These are phyloP conservation scores for Strigamia transsilvanica DNA, from an alignment of 2,888 invertebrate species.

Conservation along the genomic window DNA sequence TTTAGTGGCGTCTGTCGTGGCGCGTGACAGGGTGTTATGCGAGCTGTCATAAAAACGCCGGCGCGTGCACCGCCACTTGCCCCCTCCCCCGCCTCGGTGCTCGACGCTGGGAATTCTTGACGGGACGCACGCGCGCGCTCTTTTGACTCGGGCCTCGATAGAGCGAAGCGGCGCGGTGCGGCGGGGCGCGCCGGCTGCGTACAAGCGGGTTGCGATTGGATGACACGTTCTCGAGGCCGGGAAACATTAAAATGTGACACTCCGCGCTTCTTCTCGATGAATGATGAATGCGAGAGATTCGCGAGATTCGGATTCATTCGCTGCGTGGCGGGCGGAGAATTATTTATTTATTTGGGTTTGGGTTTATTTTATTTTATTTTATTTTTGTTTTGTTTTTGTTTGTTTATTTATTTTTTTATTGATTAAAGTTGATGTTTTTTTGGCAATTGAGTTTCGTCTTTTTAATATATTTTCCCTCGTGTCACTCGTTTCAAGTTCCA, in stretches of 20 bases:
- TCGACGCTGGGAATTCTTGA: constrained; percentile 21
- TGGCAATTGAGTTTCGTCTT: not conserved
- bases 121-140: constrained; percentile 26
- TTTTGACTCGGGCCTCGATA: not conserved
- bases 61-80: constrained; percentile 6
- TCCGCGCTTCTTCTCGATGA: not conserved
- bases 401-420: not conserved
- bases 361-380: not conserved
- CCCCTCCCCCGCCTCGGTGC: not conserved
- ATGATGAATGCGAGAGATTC: not conserved
- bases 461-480: constrained; percentile 15
- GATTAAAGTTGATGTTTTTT: not conserved
- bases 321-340: not conserved
- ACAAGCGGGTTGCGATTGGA: not conserved
- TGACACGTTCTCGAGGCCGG: constrained; percentile 25
- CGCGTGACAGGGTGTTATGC: constrained; percentile 26
- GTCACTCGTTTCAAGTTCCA: constrained; percentile 21
- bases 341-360: too few relatives aligned
- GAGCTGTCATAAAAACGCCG: constrained; percentile 26
- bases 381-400: not conserved
- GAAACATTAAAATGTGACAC: constrained; percentile 25
- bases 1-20: constrained; percentile 30
- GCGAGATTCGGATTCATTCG: not conserved
- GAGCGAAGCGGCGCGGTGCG: not conserved
- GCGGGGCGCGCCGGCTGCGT: not conserved